Evolutionary conservation across 2,888 invertebrate species (phyloP).

Genomic region (Meliscaeva auricollis): DNA sequence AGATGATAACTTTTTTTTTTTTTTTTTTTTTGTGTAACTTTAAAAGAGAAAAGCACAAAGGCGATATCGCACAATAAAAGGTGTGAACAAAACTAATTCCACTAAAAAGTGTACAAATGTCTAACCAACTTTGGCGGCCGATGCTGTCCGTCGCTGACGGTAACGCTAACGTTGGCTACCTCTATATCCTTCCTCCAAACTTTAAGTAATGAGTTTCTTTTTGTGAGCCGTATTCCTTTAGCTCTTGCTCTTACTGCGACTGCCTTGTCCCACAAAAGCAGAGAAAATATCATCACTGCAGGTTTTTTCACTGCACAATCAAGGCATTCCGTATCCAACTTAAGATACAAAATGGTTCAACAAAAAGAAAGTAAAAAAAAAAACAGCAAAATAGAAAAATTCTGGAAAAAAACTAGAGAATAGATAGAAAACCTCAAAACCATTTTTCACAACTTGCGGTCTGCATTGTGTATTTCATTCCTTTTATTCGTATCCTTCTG

Average conservation of each 20-base stretch:
- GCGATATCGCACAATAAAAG: slow-evolving; percentile 39
- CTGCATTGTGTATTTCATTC: slow-evolving; percentile 68
- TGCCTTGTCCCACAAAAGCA: slow-evolving; percentile 28
- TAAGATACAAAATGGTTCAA: slow-evolving; percentile 14
- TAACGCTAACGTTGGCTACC: not conserved
- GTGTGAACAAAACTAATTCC: slow-evolving; percentile 70
- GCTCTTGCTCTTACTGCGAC: not conserved
- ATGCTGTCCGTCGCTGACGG: not conserved
- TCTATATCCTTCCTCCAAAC: not conserved
- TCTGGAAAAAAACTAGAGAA: not conserved
- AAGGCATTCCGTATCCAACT: slow-evolving; percentile 45
- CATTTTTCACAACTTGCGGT: slow-evolving; percentile 75
- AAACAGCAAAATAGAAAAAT: slow-evolving; percentile 31
- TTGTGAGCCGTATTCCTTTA: slow-evolving; percentile 18
- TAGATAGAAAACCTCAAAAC: slow-evolving; percentile 60
- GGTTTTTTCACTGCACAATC: slow-evolving; percentile 60
- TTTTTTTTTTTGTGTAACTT: not conserved
- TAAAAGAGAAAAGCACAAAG: slow-evolving; percentile 37
- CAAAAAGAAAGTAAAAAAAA: no score
- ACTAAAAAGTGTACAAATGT: slow-evolving; percentile 64
- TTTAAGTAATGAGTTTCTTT: slow-evolving; percentile 71
- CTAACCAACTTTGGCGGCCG: slow-evolving; percentile 51
- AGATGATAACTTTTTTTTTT: slow-evolving; percentile 20
- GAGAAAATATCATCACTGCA: slow-evolving; percentile 66
- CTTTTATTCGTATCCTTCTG: slow-evolving; percentile 64